These are phyloP conservation scores for Drosophila subpulchrella DNA, from an alignment of 1,140 invertebrate genomes.

Conservation along the genomic window DNA sequence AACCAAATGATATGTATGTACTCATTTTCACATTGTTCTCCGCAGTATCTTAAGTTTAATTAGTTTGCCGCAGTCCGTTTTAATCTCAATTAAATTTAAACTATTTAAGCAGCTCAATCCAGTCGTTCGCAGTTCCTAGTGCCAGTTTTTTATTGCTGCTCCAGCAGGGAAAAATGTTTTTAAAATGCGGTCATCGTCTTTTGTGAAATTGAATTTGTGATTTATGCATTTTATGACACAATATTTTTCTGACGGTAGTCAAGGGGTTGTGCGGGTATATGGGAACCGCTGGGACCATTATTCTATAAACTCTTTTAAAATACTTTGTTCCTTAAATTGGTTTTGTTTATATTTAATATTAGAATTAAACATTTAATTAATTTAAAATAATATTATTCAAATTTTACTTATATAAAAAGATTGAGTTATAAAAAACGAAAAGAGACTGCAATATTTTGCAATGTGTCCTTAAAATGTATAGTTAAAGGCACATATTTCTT, in stretches of 20 bases:
- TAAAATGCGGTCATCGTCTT: slow-evolving; percentile 38
- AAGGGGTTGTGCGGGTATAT: slow-evolving; percentile 16
- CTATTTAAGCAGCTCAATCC: slow-evolving; percentile 9
- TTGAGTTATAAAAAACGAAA: too few species aligned
- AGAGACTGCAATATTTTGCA: too few species aligned
- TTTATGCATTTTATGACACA: slow-evolving; percentile 53
- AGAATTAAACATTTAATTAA: not conserved
- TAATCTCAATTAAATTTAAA: slow-evolving; percentile 2
- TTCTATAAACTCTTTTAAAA: too few species aligned
- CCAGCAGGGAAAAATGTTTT: slow-evolving; percentile 21
- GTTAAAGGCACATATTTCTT: too few species aligned
- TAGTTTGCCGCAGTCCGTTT: not conserved
- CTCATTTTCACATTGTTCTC: slow-evolving; percentile 8
- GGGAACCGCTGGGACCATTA: too few species aligned
- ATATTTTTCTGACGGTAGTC: slow-evolving; percentile 22
- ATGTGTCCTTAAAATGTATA: too few species aligned
- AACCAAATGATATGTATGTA: not conserved
- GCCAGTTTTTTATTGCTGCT: slow-evolving; percentile 1
- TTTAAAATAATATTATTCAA: not conserved
- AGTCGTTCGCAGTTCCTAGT: not conserved
- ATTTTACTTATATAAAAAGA: too few species aligned
- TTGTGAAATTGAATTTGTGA: slow-evolving; percentile 67
- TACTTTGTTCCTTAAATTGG: too few species aligned
- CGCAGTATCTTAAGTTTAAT: slow-evolving; percentile 8
- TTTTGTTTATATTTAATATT: too few species aligned